Evolutionary conservation across 2,113 vertebrate species (phyloP), one percentile per base, ranked within the genome.

Genomic region (Neogobius melanostomus): DNA sequence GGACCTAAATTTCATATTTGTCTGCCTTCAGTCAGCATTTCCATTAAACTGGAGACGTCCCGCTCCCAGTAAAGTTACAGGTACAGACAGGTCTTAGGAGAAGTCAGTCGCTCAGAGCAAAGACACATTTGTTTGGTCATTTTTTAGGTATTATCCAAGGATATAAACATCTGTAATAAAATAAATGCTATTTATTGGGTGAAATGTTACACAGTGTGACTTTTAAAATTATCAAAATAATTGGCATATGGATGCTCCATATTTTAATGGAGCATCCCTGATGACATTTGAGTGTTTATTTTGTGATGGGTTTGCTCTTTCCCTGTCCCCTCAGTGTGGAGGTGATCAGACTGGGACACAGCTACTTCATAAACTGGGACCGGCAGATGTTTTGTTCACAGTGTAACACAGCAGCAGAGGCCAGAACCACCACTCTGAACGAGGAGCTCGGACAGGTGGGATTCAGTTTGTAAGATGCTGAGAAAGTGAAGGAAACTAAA

Each of bases 291-390:
- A 62, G 14, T 8, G 43, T n/a, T 1, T 6, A n/a, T 16, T 7
- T n/a, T 2, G 51, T 17, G 53, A 36, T 11, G 52, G 64, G 66
- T 88, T 71, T 43, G 36, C 16, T 71, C 11, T 0, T 12, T 16
- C 69, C 0, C 67, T 4, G 56, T 11, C 45, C 85, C 0, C 75
- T 82, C 88, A 98, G 96, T 1, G 95, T 98, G 91, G 96, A 98
- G 87, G 95, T 98, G 85, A 97, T 98, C 84, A 91, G 96, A 6
- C 90, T 98, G 1, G 95, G 95, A 46, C 96, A 98, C 86, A 98
- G 96, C 89, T 98, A 97, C 87, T 98, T 98, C 88, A 98, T 98
- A 75, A 97, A 98, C 92, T 98, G 96, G 96, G 96, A 98, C 91
- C 92, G 88, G 87, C 94, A 95, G 81, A 98, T 98, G 96, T 98